Conservation (phyloP, 2,113 vertebrate species). For the Isurus oxyrinchus region DNA sequence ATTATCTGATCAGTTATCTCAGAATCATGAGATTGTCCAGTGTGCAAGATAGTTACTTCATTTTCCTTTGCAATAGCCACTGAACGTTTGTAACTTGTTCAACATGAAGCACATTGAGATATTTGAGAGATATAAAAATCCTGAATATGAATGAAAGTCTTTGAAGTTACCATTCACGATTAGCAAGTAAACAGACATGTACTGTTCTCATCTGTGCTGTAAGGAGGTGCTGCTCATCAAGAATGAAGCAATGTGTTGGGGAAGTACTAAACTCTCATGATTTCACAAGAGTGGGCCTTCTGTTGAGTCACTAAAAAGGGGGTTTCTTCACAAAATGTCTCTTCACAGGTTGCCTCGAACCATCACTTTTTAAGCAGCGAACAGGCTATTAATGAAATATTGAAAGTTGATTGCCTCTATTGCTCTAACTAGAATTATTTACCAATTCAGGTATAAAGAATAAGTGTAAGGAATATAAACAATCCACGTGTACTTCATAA, state of each 20-base stretch:
- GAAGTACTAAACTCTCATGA: not conserved
- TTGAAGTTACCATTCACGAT: not conserved
- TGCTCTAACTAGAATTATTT: not conserved
- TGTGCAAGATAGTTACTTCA: too few relatives aligned
- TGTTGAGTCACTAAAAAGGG: not conserved
- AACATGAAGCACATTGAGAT: too few relatives aligned
- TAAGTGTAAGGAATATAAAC: not conserved
- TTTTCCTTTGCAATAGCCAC: too few relatives aligned
- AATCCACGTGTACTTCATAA: not conserved
- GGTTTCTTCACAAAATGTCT: not conserved
- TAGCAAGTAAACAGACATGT: not conserved
- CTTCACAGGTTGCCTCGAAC: not conserved
- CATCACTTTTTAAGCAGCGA: not conserved
- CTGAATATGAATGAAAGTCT: not conserved
- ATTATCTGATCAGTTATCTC: too few relatives aligned
- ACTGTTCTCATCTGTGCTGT: not conserved
- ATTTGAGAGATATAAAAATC: too few relatives aligned
- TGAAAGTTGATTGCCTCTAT: not conserved
- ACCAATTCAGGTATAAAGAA: not conserved
- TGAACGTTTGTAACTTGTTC: too few relatives aligned
- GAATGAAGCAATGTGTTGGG: not conserved
- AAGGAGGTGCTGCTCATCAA: not conserved
- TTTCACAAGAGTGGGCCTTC: not conserved
- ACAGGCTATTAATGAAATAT: not conserved
- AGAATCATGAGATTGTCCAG: too few relatives aligned